Base-by-base conservation (phyloP, 1,140 invertebrate species). In the Calosoma granatense region DNA sequence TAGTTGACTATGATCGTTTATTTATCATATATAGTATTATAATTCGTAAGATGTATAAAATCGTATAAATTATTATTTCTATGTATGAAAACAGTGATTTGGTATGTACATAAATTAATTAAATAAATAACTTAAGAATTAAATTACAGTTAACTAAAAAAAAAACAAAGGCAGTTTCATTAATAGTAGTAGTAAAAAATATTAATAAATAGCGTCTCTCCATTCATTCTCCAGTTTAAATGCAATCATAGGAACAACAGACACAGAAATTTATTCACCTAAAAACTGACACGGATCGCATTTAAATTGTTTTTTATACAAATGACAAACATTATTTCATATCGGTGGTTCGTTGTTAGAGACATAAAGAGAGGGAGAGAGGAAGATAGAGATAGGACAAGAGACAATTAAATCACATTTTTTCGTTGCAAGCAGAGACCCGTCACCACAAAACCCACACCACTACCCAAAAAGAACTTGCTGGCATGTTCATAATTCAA, bases 341-440 rank as follows among this genome's bases (percentile, higher is more conserved):
- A n/a, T n/a, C n/a, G n/a, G n/a, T n/a, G n/a, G n/a, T n/a, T n/a
- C n/a, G n/a, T n/a, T n/a, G n/a, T n/a, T n/a, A n/a, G n/a, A n/a
- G n/a, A n/a, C n/a, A n/a, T n/a, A n/a, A n/a, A n/a, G n/a, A n/a
- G n/a, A n/a, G n/a, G n/a, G n/a, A n/a, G n/a, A n/a, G n/a, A n/a
- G n/a, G n/a, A n/a, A n/a, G n/a, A n/a, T n/a, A n/a, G n/a, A n/a
- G n/a, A n/a, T n/a, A n/a, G n/a, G n/a, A n/a, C n/a, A n/a, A n/a
- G n/a, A n/a, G n/a, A n/a, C n/a, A n/a, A n/a, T n/a, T n/a, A 17
- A 47, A 47, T 47, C 41, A 47, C 41, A 47, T 12, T 47, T 47
- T 47, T 9, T 36, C 26, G n/a, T 11, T 47, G 17, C 17, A 47
- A 47, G 41, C 41, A 17, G 9, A 47, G 15, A 4, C 9, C 41